Percentiles rank a stretch among this genome's conserved stretches.
These are phyloP conservation scores for Leptoteleia sp. DNA, from an alignment of 1,140 invertebrate genomes.

Conservation along the genomic window DNA sequence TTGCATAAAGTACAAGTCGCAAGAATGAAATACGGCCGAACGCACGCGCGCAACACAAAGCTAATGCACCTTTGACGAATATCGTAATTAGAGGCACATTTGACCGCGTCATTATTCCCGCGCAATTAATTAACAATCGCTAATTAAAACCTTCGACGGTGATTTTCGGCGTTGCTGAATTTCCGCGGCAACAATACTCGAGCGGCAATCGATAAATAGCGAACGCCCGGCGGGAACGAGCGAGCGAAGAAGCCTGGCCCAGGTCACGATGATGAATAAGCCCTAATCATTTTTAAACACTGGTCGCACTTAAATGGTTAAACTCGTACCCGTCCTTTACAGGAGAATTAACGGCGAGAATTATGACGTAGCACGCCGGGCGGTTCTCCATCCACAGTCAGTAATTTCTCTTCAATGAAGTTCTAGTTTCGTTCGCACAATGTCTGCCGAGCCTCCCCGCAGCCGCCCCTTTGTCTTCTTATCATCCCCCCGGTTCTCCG, in stretches of 20 bases:
- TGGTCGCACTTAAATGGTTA: conserved; percentile 19
- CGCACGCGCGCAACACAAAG: no score
- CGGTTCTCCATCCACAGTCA: conserved; percentile 45
- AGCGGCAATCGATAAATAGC: conserved; percentile 21
- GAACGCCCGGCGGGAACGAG: not conserved
- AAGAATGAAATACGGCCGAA: no score
- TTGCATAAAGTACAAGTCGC: no score
- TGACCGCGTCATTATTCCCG: no score
- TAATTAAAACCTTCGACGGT: no score
- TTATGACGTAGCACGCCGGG: conserved; percentile 36
- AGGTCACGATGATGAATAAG: conserved; percentile 27
- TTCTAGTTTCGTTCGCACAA: conserved; percentile 62
- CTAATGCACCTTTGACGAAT: no score
- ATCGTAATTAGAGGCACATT: no score
- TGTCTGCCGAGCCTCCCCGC: conserved; percentile 34
- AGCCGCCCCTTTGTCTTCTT: conserved; percentile 25
- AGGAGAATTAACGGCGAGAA: conserved; percentile 51
- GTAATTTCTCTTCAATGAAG: conserved; percentile 68
- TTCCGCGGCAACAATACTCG: conserved; percentile 12
- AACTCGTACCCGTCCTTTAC: conserved; percentile 39
- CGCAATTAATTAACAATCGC: no score
- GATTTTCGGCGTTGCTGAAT: no score
- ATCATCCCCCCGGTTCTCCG: conserved; percentile 25
- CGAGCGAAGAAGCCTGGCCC: conserved; percentile 5
- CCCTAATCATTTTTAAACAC: conserved; percentile 46